phyloP scores from a whole-genome alignment of 2,797 vertebrate species.

The Gadopsis bispinosus region DNA sequence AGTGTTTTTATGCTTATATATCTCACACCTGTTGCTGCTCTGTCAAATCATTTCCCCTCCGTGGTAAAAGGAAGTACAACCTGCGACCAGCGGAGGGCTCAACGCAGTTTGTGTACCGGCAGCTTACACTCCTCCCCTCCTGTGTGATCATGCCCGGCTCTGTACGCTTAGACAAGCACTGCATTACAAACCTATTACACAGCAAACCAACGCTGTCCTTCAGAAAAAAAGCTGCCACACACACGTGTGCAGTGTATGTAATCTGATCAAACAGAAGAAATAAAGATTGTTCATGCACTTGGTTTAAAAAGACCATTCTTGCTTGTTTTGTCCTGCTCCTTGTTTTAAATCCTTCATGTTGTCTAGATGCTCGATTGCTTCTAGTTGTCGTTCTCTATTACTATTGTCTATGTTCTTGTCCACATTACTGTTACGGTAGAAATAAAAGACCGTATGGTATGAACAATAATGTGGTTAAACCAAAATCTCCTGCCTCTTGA shows the following conservation, averaged over 20 bases:
- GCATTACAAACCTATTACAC: not conserved
- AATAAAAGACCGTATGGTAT: not conserved
- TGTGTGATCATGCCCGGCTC: not conserved
- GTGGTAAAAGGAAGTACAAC: not conserved
- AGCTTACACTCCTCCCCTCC: not conserved
- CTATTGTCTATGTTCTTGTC: too few relatives aligned
- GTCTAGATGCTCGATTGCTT: too few relatives aligned
- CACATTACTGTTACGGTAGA: too few relatives aligned
- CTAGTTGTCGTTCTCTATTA: too few relatives aligned
- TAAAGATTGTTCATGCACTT: not conserved
- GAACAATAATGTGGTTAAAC: conserved; percentile 32
- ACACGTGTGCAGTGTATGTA: not conserved
- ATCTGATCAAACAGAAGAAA: conserved; percentile 16
- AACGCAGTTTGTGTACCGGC: conserved; percentile 6
- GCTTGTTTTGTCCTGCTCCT: not conserved
- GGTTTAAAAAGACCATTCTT: conserved; percentile 5
- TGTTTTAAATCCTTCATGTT: too few relatives aligned
- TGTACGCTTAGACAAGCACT: not conserved
- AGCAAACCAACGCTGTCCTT: not conserved
- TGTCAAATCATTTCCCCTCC: not conserved
- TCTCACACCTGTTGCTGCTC: not conserved
- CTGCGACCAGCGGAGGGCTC: conserved; percentile 53
- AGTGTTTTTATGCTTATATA: not conserved
- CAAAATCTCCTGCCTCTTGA: conserved; percentile 22
- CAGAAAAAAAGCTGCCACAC: conserved; percentile 24